Evolutionary conservation across 1,140 invertebrate species (phyloP), one percentile per base, ranked within the genome.

Genomic region (Cryptotermes secundus): DNA sequence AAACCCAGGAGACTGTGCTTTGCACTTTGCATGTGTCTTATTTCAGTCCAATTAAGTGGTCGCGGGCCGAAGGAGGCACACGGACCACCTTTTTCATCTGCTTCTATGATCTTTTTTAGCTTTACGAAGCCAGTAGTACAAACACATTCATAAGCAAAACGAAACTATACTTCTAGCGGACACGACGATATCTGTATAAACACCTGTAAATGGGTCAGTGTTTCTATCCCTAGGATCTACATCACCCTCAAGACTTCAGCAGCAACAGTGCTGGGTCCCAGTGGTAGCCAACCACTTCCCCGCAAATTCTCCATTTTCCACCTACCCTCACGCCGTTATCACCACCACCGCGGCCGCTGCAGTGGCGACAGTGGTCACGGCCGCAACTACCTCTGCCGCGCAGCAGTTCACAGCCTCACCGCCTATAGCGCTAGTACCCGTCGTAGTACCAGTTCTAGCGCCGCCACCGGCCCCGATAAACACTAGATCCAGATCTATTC

Each of bases 201-300:
- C n/a, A n/a, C n/a, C n/a, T n/a, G n/a, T 49, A 49, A 49, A 19
- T 22, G 12, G 45, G 14, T 1, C 14, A 42, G 1, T 49, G 19
- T 19, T 12, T 35, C 35, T 35, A 45, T 35, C n/a, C 80, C 26
- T 19, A 49, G 35, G 36, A n/a, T 53, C 82, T 9, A 34, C 82
- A 22, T 45, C 82, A 49, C 53, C 82, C 3, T 35, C 42, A 34
- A n/a, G 36, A n/a, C 45, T 49, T 10, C 42, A 10, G 22, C 82
- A 49, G 22, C 38, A 53, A 1, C 86, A 87, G 82, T 91, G 91
- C 85, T 94, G 93, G 93, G 89, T 92, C 80, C 93, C 93, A 10
- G 89, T 93, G 35, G 89, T 91, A 81, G 93, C 93, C 19, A 93
- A 92, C 31, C 93, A 94, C 87, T 94, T 94, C 86, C 90, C 93